Evolutionary conservation across 2,888 invertebrate genomes (phyloP), one percentile per base, ranked within the genome.

Genomic region (Tolmerus cingulatus): DNA sequence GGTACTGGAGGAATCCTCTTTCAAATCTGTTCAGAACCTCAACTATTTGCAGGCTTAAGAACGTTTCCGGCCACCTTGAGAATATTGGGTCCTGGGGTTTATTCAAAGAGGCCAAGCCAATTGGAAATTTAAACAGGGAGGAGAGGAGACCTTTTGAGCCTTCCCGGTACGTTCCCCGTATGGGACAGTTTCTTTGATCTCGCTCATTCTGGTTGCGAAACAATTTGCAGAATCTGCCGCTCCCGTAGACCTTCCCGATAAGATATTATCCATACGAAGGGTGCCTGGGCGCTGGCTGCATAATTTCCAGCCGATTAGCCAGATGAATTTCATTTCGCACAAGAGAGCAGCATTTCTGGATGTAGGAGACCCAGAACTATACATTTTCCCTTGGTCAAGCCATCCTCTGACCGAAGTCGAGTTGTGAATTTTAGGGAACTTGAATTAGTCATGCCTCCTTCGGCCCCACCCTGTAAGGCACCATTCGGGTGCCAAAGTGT

Each of bases 261-360:
- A 40, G 37, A 40, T 46, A 79, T 79, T 37, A 37, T 37, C 76
- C 34, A n/a, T 37, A 7, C 76, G 76, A 66, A 66, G 27, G 27
- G 66, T 12, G 66, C 51, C 51, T 66, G 66, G 66, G 12, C 9
- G 23, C 66, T 66, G 23, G 88, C 76, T 85, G 86, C 88, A 89
- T 89, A 89, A 89, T 89, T 89, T 89, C 89, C 88, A 89, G 87
- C 87, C 89, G 89, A 89, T 89, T 89, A 89, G 89, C 88, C 84
- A 89, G 88, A 89, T 89, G 89, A 89, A 89, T 88, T 89, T 89
- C 88, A 82, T 88, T 89, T 89, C 88, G 88, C 88, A 89, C 89
- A 88, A 88, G 89, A 87, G 89, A 87, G 86, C 88, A 88, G 87
- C 89, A 89, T 88, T 89, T 88, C 88, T 89, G 78, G 23, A 46